These are phyloP conservation scores for Parambassis ranga DNA, from an alignment of 2,797 vertebrate species.

Conservation along the genomic window DNA sequence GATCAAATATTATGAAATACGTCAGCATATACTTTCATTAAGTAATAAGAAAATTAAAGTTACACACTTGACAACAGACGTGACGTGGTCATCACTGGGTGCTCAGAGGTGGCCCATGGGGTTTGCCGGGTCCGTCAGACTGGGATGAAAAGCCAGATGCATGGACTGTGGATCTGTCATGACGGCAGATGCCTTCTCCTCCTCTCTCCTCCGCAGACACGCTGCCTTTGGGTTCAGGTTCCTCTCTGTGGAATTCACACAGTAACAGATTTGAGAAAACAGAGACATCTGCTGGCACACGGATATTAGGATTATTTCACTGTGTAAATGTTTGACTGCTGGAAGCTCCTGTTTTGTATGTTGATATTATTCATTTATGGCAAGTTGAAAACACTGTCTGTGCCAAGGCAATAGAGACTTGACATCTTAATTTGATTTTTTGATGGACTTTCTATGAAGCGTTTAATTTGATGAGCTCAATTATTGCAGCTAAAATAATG, in stretches of 20 bases:
- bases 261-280: neutral
- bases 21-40: too few relatives aligned
- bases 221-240: slow-evolving; percentile 98
- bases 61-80: slow-evolving; percentile 23
- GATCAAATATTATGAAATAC: neutral
- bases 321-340: too few relatives aligned
- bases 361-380: neutral
- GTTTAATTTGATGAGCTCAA: too few relatives aligned
- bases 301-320: neutral
- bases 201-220: slow-evolving; percentile 96
- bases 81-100: slow-evolving; percentile 50
- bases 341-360: neutral
- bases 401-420: too few relatives aligned
- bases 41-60: too few relatives aligned
- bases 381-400: neutral
- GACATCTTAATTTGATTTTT: too few relatives aligned
- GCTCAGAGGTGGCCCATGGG: slow-evolving; percentile 94
- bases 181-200: slow-evolving; percentile 91
- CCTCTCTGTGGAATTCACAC: slow-evolving; percentile 82
- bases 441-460: too few relatives aligned
- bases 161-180: slow-evolving; percentile 88
- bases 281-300: neutral
- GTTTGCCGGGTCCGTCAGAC: slow-evolving; percentile 84
- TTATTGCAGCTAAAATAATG: too few relatives aligned
- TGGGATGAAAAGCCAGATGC: slow-evolving; percentile 88